phyloP scores from a whole-genome alignment of 1,140 invertebrate species.

The Dolichoris vasculosae region DNA sequence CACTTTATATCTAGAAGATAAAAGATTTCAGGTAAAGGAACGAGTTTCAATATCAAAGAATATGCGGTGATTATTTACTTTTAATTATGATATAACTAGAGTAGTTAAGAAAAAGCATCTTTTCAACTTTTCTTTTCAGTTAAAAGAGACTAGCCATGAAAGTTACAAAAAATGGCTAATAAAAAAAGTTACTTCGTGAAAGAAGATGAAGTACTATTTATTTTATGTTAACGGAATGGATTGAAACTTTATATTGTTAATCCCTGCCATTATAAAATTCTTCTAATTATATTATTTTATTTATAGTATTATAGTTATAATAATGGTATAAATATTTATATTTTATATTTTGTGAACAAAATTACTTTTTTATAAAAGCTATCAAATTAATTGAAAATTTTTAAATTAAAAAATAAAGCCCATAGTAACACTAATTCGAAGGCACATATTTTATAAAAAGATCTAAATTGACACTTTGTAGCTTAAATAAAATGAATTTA shows the following conservation, averaged over 20 bases:
- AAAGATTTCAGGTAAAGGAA: neutral
- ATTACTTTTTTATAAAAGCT: too few relatives aligned
- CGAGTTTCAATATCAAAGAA: neutral
- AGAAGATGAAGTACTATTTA: constrained; percentile 27
- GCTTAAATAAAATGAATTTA: too few relatives aligned
- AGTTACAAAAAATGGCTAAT: neutral
- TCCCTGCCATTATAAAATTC: neutral
- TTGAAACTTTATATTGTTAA: neutral
- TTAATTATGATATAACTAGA: constrained; percentile 57
- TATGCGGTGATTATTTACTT: constrained; percentile 62
- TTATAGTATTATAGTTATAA: neutral
- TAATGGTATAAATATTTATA: too few relatives aligned
- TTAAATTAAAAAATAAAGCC: too few relatives aligned
- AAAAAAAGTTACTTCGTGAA: constrained; percentile 18
- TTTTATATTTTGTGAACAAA: too few relatives aligned
- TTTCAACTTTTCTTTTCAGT: neutral
- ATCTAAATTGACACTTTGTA: too few relatives aligned
- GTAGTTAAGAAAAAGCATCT: neutral
- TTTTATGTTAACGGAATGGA: constrained; percentile 1
- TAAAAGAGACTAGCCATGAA: neutral
- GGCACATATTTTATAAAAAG: too few relatives aligned
- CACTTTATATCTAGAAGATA: neutral
- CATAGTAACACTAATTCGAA: too few relatives aligned
- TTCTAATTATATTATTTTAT: neutral
- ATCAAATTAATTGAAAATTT: too few relatives aligned